Base-by-base conservation (phyloP, 2,113 vertebrate genomes). In the Anhinga anhinga region DNA sequence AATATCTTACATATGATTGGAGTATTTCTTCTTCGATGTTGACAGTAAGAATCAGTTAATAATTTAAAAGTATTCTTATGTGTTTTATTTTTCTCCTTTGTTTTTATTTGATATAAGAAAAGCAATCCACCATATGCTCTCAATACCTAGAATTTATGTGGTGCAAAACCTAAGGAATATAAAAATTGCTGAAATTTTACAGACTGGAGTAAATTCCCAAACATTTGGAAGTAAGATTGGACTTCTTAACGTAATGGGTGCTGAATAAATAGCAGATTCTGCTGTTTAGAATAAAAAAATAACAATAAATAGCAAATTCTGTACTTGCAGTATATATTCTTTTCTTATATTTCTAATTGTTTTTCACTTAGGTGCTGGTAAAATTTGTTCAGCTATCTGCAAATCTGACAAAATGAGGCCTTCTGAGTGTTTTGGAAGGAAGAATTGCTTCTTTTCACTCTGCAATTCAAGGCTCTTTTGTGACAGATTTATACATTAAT, bases 301-400 rank as follows among this genome's bases (percentile, higher is more conserved):
- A 73, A 3, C 14, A 93, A 76, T 69, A 95, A 84, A 74, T 25
- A 23, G 34, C 34, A 78, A 66, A 90, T 91, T 29, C 19, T 63
- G 20, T 55, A 61, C 59, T 70, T 95, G 32, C 32, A 65, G 66
- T 91, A 44, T 79, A 61, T 72, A 73, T 90, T 94, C 36, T 42
- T 76, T 70, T 83, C 78, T 72, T 92, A 65, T 47, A 86, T 82
- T 56, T 45, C 71, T 95, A 81, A 87, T 88, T 86, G 59, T 89
- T 97, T 88, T 94, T 88, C 76, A 82, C 5, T 81, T 95, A 62
- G 42, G 30, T 40, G 27, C 25, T n/a, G 25, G 40, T 86, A 59
- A 93, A 86, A 94, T 96, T 90, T 84, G 34, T 88, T 94, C 67
- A 93, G 50, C 50, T 72, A 66, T 67, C 80, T 94, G 82, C 62